These are phyloP conservation scores for Mionectes macconnelli DNA, from an alignment of 2,113 vertebrate species.

Conservation along the genomic window DNA sequence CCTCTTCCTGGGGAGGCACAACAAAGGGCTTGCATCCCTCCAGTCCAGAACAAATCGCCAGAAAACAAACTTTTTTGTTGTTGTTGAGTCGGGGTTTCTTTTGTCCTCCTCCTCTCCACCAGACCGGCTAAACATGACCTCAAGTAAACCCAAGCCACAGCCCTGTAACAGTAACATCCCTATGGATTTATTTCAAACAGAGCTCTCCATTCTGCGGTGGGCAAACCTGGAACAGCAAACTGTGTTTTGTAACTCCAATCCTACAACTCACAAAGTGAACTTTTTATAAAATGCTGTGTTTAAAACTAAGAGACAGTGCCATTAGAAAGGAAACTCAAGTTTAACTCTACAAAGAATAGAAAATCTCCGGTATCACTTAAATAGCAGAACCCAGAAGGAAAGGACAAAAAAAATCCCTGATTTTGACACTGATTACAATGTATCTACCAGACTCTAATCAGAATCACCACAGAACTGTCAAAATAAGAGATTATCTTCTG, in stretches of 20 bases:
- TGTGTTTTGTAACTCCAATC: background rate
- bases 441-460: background rate
- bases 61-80: background rate
- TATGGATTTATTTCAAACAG: background rate
- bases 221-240: background rate
- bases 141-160: background rate
- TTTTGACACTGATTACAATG: background rate
- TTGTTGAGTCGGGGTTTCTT: background rate
- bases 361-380: background rate
- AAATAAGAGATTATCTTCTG: background rate
- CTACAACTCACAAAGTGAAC: background rate
- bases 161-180: background rate
- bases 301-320: background rate
- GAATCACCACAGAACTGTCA: background rate
- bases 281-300: background rate
- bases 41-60: background rate
- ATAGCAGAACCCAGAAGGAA: background rate
- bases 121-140: background rate
- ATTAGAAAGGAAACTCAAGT: no score
- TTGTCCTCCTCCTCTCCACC: background rate
- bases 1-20: slow-evolving; percentile 84
- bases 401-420: background rate
- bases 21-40: slow-evolving; percentile 42
- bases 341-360: background rate
- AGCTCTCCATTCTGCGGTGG: background rate